These are phyloP conservation scores for Chrosomus eos DNA, from an alignment of 2,797 vertebrate species.

Conservation along the genomic window DNA sequence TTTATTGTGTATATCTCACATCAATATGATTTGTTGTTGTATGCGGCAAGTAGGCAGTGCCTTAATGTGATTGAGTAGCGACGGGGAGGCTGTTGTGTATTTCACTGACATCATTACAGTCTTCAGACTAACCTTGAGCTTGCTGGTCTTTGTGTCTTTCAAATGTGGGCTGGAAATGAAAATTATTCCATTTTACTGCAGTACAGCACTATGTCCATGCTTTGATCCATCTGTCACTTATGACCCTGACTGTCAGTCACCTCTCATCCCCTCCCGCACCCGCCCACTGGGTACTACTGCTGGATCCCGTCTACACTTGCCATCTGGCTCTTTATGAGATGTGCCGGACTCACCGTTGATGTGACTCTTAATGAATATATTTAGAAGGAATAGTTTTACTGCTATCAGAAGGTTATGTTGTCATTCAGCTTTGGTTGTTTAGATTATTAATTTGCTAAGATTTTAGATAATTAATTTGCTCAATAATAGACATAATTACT, in stretches of 20 bases:
- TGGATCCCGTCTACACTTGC: conserved; percentile 5
- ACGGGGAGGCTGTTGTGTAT: conserved; percentile 24
- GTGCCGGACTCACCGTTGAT: background rate
- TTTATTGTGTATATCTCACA: conserved; percentile 34
- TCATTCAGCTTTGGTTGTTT: background rate
- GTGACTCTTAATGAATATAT: background rate
- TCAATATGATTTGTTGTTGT: conserved; percentile 40
- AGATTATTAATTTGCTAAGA: background rate
- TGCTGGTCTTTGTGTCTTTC: conserved; percentile 20
- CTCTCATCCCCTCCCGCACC: background rate
- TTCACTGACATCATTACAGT: conserved; percentile 31
- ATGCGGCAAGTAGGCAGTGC: conserved; percentile 23
- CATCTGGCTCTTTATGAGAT: conserved; percentile 27
- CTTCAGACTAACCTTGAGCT: conserved; percentile 67
- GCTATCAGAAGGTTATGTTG: background rate
- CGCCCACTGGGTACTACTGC: conserved; percentile 12
- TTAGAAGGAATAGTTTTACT: background rate
- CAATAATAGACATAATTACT: background rate
- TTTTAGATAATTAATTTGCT: background rate
- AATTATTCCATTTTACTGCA: conserved; percentile 54
- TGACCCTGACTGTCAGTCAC: conserved; percentile 26
- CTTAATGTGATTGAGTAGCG: conserved; percentile 41
- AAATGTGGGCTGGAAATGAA: conserved; percentile 39
- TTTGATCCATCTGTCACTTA: conserved; percentile 43
- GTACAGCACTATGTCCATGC: background rate